A percentile compares a stretch with the other conserved stretches of the same genome.
phyloP scores from a whole-genome alignment of 2,888 invertebrate genomes.

The Aplocera efformata region DNA sequence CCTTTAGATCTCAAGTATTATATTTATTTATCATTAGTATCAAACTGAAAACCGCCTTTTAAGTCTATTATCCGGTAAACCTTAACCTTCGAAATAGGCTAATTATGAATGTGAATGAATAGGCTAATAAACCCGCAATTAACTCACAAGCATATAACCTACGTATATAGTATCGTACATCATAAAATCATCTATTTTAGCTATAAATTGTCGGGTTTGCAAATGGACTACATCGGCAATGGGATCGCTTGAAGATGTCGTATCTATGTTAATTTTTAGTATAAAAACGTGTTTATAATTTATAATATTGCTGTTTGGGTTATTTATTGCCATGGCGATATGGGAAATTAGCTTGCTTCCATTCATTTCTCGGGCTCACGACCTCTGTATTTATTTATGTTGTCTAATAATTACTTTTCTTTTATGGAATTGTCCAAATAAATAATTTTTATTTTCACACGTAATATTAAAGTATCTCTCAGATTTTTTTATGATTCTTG shows the following conservation, averaged over 20 bases:
- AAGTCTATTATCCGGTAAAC: no score
- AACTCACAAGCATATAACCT: conserved; percentile 2
- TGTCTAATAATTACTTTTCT: conserved; percentile 28
- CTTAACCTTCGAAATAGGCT: no score
- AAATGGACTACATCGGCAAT: conserved; percentile 11
- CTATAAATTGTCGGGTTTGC: conserved; percentile 14
- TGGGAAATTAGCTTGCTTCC: conserved; percentile 15
- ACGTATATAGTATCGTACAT: background rate
- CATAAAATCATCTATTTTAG: conserved; percentile 6
- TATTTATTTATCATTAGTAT: no score
- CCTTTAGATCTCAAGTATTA: no score
- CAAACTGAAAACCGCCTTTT: no score
- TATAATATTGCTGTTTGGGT: conserved; percentile 7
- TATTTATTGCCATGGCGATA: conserved; percentile 12
- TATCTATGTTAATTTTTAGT: conserved; percentile 15
- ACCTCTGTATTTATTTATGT: conserved; percentile 22
- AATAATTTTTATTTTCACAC: background rate
- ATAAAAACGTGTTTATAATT: conserved; percentile 8
- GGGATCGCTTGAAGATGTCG: conserved; percentile 5
- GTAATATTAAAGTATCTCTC: conserved; percentile 1
- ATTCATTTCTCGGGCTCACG: conserved; percentile 28
- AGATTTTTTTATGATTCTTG: no score
- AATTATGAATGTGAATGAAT: no score
- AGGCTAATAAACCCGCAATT: conserved; percentile 7
- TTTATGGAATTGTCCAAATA: conserved; percentile 9